Conservation (phyloP, 2,113 vertebrate species). For the Notothenia coriiceps region DNA sequence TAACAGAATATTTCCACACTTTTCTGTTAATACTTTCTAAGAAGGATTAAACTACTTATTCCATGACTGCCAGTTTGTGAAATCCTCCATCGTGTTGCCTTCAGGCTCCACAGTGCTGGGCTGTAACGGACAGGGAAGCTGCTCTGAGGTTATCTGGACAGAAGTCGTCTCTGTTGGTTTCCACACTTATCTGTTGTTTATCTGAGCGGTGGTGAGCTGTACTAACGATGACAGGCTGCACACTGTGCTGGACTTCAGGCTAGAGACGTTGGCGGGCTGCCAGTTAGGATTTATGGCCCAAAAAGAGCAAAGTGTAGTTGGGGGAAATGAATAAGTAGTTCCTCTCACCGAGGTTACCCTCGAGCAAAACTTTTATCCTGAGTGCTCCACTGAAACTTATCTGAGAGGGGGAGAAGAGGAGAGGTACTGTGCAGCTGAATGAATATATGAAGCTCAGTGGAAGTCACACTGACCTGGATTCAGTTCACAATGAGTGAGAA, state of each 20-base stretch:
- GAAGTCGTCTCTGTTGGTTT: constrained; percentile 1
- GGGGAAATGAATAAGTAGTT: constrained; percentile 15
- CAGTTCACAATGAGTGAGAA: not conserved
- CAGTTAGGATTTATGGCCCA: constrained; percentile 35
- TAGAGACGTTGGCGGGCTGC: constrained; percentile 18
- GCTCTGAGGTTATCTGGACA: constrained; percentile 1
- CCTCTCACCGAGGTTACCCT: constrained; percentile 4
- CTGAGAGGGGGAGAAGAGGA: not conserved
- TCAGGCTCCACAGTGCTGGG: not conserved
- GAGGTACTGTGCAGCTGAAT: not conserved
- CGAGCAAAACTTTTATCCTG: not conserved
- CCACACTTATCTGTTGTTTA: constrained; percentile 1
- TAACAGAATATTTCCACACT: no score
- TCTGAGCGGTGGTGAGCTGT: constrained; percentile 1
- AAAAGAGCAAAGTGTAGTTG: not conserved
- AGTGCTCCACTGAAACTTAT: not conserved
- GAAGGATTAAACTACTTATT: no score
- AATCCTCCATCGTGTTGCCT: not conserved
- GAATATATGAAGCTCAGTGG: not conserved
- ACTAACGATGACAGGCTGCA: constrained; percentile 7
- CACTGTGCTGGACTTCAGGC: constrained; percentile 17
- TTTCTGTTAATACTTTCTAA: no score
- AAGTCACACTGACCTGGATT: not conserved
- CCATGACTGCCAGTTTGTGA: not conserved
- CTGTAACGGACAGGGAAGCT: not conserved